Percentiles rank a stretch among this genome's conserved stretches.
phyloP scores from a whole-genome alignment of 2,113 vertebrate genomes.

The Triplophysa dalaica region DNA sequence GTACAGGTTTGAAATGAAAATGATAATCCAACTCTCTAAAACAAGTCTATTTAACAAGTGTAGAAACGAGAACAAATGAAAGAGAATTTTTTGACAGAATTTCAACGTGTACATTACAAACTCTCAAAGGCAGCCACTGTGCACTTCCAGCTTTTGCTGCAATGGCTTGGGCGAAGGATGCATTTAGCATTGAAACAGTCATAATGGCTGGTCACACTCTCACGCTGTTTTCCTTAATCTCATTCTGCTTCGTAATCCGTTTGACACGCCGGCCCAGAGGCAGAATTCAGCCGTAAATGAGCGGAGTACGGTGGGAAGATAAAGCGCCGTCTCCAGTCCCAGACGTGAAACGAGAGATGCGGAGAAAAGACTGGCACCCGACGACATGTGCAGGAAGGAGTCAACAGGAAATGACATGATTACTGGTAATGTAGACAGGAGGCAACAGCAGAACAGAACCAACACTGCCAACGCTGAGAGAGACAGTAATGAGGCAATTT shows the following conservation, averaged over 20 bases:
- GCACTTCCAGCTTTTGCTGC: background rate
- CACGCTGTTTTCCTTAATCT: conserved; percentile 47
- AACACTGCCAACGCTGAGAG: conserved; percentile 10
- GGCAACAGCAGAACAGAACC: conserved; percentile 17
- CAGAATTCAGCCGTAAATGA: conserved; percentile 32
- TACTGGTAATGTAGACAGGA: conserved; percentile 32
- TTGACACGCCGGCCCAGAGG: conserved; percentile 34
- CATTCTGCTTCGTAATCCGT: conserved; percentile 47
- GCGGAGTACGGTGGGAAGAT: conserved; percentile 32
- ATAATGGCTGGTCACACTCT: conserved; percentile 46
- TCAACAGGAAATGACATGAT: conserved; percentile 44
- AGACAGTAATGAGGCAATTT: conserved; percentile 30
- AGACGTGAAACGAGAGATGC: background rate
- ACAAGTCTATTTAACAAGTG: background rate
- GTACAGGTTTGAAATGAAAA: too few relatives aligned
- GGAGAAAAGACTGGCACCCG: conserved; percentile 16
- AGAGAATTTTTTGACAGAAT: background rate
- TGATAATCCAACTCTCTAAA: conserved; percentile 9
- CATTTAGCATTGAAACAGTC: conserved; percentile 51
- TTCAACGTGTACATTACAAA: background rate
- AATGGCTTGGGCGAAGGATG: conserved; percentile 24
- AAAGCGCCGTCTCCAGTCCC: conserved; percentile 8
- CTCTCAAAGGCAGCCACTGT: background rate
- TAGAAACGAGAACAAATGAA: conserved; percentile 1
- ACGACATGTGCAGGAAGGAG: conserved; percentile 1